These are phyloP conservation scores for Bolborhynchus lineola DNA, from an alignment of 2,113 vertebrate species.

Conservation along the genomic window DNA sequence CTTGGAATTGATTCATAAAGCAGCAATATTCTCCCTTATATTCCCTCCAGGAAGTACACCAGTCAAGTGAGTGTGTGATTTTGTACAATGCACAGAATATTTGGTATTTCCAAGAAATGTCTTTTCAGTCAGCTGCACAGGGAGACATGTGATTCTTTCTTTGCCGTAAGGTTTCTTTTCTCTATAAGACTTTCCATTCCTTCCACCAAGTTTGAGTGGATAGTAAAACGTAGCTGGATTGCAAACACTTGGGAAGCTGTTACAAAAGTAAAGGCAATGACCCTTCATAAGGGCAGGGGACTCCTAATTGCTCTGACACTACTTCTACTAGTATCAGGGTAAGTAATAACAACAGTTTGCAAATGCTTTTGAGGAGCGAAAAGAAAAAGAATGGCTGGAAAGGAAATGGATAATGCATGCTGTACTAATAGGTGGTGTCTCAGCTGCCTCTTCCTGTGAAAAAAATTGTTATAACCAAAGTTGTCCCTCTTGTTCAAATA, in stretches of 20 bases:
- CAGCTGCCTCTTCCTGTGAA: not conserved
- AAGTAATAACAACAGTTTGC: conserved; percentile 2
- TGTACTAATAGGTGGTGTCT: not conserved
- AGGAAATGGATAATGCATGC: not conserved
- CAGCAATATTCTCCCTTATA: not conserved
- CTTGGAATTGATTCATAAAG: not conserved
- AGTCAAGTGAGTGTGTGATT: not conserved
- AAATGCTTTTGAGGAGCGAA: conserved; percentile 4
- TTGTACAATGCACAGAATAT: not conserved
- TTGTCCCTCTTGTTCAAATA: not conserved
- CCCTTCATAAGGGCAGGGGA: not conserved
- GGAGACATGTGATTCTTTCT: not conserved
- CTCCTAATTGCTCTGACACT: not conserved
- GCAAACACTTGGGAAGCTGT: not conserved
- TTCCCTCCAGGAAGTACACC: not conserved
- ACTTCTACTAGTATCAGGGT: not conserved
- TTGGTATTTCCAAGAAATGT: not conserved
- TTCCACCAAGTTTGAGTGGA: not conserved
- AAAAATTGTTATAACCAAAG: not conserved
- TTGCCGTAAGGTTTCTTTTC: not conserved
- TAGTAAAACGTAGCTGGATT: not conserved
- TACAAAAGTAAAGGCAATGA: conserved; percentile 4
- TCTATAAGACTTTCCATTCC: not conserved
- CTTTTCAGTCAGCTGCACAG: not conserved
- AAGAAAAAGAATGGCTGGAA: not conserved